Percentiles rank a stretch among this genome's conserved stretches.
These are phyloP conservation scores for Prorops nasuta DNA, from an alignment of 1,140 invertebrate genomes.

Conservation along the genomic window DNA sequence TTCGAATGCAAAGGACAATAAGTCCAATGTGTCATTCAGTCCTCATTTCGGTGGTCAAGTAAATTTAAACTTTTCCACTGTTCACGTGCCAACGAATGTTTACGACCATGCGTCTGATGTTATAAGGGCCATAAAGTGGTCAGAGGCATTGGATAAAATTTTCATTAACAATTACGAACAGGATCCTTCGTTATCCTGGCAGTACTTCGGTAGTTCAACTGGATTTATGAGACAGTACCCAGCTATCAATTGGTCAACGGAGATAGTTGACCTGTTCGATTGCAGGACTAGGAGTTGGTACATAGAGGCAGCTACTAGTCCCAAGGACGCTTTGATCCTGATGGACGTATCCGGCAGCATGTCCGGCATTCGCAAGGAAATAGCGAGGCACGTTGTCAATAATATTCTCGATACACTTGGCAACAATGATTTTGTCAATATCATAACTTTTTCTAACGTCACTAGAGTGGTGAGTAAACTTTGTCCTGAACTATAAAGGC, in stretches of 20 bases:
- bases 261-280: slow-evolving; percentile 82
- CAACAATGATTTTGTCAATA: slow-evolving; percentile 98
- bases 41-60: slow-evolving; percentile 79
- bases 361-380: slow-evolving; percentile 89
- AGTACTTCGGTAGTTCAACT: slow-evolving; percentile 94
- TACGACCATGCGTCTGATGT: slow-evolving; percentile 68
- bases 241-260: slow-evolving; percentile 69
- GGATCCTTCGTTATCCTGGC: slow-evolving; percentile 90
- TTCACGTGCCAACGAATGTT: slow-evolving; percentile 95
- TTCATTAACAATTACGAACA: slow-evolving; percentile 85
- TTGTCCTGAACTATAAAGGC: not conserved
- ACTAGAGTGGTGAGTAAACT: slow-evolving; percentile 61
- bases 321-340: slow-evolving; percentile 95
- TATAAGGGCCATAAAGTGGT: slow-evolving; percentile 63
- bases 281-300: slow-evolving; percentile 90
- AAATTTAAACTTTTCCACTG: slow-evolving; percentile 81
- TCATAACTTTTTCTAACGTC: slow-evolving; percentile 81
- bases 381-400: slow-evolving; percentile 90
- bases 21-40: slow-evolving; percentile 65
- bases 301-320: slow-evolving; percentile 93
- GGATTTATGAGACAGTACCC: slow-evolving; percentile 96
- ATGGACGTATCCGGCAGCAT: slow-evolving; percentile 96
- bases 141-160: slow-evolving; percentile 80
- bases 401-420: slow-evolving; percentile 96
- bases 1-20: slow-evolving; percentile 71